Conservation (phyloP, 2,797 vertebrate species). For the Acrossocheilus wenchowensis region DNA sequence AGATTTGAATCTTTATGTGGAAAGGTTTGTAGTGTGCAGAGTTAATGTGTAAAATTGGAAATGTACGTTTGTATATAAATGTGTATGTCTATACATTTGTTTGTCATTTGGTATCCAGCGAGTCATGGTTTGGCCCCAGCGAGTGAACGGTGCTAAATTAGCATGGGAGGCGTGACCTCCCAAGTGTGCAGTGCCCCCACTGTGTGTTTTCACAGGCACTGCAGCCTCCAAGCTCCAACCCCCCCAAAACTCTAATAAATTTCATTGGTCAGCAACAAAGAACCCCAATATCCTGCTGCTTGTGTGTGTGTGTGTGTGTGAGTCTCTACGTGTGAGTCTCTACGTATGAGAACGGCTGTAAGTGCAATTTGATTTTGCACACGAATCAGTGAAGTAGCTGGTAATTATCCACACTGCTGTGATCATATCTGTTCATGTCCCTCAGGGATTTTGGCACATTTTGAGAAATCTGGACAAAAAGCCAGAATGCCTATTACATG, state of each 20-base stretch:
- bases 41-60: neutral
- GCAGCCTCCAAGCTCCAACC: slow-evolving; percentile 38
- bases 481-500: neutral
- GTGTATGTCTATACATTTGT: neutral
- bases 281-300: slow-evolving; percentile 64
- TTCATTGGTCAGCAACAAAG: slow-evolving; percentile 64
- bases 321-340: slow-evolving; percentile 13
- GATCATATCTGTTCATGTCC: neutral
- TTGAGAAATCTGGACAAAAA: neutral
- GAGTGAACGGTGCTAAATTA: slow-evolving; percentile 55
- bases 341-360: slow-evolving; percentile 24
- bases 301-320: neutral
- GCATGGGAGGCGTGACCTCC: slow-evolving; percentile 59
- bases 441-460: neutral
- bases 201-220: slow-evolving; percentile 60
- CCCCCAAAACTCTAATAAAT: slow-evolving; percentile 67
- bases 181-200: slow-evolving; percentile 54
- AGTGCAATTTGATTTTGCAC: slow-evolving; percentile 55
- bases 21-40: neutral
- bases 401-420: slow-evolving; percentile 10
- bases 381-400: slow-evolving; percentile 24
- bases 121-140: slow-evolving; percentile 28
- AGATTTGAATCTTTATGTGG: slow-evolving; percentile 1
- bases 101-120: slow-evolving; percentile 10
- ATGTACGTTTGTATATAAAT: neutral